Base-by-base conservation (phyloP, 2,113 vertebrate genomes). In the Tachysurus vachellii region DNA sequence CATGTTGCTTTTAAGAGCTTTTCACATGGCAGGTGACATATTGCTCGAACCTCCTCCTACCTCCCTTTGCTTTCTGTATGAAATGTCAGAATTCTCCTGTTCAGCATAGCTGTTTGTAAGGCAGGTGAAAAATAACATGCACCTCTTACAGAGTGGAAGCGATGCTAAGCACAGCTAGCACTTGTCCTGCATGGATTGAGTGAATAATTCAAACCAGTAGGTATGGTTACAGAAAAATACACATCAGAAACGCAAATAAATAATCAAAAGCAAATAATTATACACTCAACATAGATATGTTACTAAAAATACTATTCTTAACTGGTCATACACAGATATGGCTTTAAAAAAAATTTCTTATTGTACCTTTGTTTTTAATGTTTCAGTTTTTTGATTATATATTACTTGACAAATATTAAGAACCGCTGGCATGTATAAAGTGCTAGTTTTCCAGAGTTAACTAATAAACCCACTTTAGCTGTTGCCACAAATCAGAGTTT, bases 1-100 rank as follows among this genome's bases (percentile, higher is more conserved):
- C 44, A 86, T 81, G 62, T 21, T 21, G 86, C 81, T 66, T 83
- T 87, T 83, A 77, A 81, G 16, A 83, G 81, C 81, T 64, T 83
- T 66, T 83, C 81, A 66, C 81, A 66, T 83, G 61, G 81, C 81
- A 83, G 81, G 44, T 83, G 81, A 66, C 61, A 66, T 53, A 66
- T 83, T 66, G 26, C 26, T 14, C 3, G 8, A 23, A 42, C 61
- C 81, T 50, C 44, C 61, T 64, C 44, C 61, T 82, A 66, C 81
- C 59, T 28, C 44, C 26, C 26, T 66, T 53, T 16, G 7, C 61
- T 66, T 66, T 83, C 61, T 66, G 61, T 19, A 53, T 17, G 7
- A 83, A 83, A 83, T 83, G 81, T 83, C 81, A 83, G 44, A 66
- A 83, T 64, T 21, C 23, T 54, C 44, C 26, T 53, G 81, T 82